Evolutionary conservation across 1,140 invertebrate genomes (phyloP).

Genomic region (Caenorhabditis latens): DNA sequence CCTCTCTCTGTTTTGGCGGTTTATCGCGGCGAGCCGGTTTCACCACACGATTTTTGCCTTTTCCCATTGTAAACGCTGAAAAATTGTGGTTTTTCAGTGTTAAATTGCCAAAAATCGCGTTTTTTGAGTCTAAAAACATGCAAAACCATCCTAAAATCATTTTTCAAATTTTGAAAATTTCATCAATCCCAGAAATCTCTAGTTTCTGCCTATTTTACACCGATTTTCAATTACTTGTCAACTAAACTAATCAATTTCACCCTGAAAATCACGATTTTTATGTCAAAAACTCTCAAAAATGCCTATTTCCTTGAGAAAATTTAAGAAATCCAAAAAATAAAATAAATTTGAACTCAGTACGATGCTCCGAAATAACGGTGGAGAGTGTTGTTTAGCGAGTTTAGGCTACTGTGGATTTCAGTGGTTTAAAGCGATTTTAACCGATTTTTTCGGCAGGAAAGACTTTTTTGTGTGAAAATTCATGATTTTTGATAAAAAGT

Average conservation of each 20-base stretch:
- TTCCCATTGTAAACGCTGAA: slow-evolving; percentile 11
- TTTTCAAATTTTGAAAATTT: neutral
- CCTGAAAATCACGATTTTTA: neutral
- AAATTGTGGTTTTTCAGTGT: neutral
- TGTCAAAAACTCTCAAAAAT: neutral
- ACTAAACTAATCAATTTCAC: neutral
- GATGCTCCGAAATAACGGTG: slow-evolving; percentile 8
- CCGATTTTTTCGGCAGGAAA: no score
- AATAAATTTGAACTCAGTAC: neutral
- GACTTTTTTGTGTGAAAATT: neutral
- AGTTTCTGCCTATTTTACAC: neutral
- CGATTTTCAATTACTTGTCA: neutral
- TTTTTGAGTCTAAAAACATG: neutral
- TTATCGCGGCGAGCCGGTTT: neutral
- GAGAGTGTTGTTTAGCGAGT: neutral
- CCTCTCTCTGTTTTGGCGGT: slow-evolving; percentile 5
- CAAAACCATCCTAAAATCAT: neutral
- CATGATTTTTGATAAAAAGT: neutral
- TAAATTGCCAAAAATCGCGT: no score
- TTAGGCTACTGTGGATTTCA: neutral
- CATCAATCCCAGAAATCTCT: no score
- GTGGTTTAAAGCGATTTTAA: neutral
- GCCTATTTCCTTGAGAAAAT: neutral
- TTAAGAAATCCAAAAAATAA: neutral
- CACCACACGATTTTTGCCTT: slow-evolving; percentile 21